Evolutionary conservation across 2,113 vertebrate genomes (phyloP).

Genomic region (Centropristis striata): DNA sequence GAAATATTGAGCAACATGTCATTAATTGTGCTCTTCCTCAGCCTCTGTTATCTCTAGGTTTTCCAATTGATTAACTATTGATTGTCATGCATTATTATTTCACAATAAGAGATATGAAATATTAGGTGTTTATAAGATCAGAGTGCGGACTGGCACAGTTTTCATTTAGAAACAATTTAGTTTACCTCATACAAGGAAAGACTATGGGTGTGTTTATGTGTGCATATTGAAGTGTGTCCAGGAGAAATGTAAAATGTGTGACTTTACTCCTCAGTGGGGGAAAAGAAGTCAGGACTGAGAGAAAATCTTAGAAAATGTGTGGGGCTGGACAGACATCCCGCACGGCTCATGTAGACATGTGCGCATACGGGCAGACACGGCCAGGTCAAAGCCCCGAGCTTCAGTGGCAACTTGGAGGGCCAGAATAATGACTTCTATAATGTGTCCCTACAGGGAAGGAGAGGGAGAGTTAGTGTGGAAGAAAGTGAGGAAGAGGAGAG

Average conservation of each 20-base stretch:
- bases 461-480: slow-evolving; percentile 33
- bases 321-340: slow-evolving; percentile 47
- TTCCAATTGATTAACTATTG: slow-evolving; percentile 7
- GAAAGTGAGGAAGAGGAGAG: slow-evolving; percentile 61
- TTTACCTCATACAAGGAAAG: background rate
- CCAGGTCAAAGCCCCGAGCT: slow-evolving; percentile 51
- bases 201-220: background rate
- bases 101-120: background rate
- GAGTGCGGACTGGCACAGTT: no score
- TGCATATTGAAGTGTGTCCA: slow-evolving; percentile 6
- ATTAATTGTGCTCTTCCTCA: background rate
- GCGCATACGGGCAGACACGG: background rate
- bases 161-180: background rate
- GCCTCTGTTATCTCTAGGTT: background rate
- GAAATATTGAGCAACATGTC: background rate
- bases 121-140: background rate
- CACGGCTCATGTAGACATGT: slow-evolving; percentile 29
- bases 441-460: slow-evolving; percentile 64
- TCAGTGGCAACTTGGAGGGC: slow-evolving; percentile 63
- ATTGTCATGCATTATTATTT: background rate
- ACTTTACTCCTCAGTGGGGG: slow-evolving; percentile 3
- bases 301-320: slow-evolving; percentile 56
- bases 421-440: slow-evolving; percentile 75
- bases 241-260: slow-evolving; percentile 50
- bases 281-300: slow-evolving; percentile 21